Base-by-base conservation (phyloP, 2,113 vertebrate species). In the Triplophysa siluroides region DNA sequence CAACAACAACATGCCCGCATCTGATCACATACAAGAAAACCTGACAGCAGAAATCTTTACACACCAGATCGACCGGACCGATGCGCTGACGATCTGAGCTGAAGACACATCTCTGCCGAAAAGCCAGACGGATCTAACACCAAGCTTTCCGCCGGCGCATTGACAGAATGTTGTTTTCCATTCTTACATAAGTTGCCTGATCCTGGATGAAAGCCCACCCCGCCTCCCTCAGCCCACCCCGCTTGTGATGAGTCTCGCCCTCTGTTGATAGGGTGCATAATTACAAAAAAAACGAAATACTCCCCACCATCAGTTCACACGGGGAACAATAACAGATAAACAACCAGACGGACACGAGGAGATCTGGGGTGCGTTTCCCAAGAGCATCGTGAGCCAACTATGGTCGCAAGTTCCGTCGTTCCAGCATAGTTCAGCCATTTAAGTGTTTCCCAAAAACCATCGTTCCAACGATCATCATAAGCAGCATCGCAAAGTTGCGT, bases 151-250 rank as follows among this genome's bases (percentile, higher is more conserved):
- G 9, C 43, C 10, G 43, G 9, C 43, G 43, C 43, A 45, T 45
- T 45, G 5, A 12, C 62, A 56, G 11, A 29, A 19, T 43, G 38
- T 88, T 86, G 84, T 83, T 19, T 52, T 16, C 84, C 68, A 58
- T 80, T 88, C 91, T 92, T 92, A 92, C 86, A 78, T 91, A 92
- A 92, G 88, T 85, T 82, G 50, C 50, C 50, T 5, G 50, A 52
- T 52, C 50, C 16, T 52, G 50, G 50, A 52, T 52, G 50, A 52
- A 52, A 16, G 84, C 85, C 88, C 89, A 87, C 88, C 87, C 87
- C 84, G 81, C 33, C 33, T 38, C 33, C 33, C 33, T 38, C 81
- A 60, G 89, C 86, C 87, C 83, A 62, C 80, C 88, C 87, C 90
- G 45, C 83, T 89, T 88, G 88, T 88, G 87, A 87, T 84, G 87